These are phyloP conservation scores for Zaprionus africanus DNA, from an alignment of 1,140 invertebrate genomes.

Conservation along the genomic window DNA sequence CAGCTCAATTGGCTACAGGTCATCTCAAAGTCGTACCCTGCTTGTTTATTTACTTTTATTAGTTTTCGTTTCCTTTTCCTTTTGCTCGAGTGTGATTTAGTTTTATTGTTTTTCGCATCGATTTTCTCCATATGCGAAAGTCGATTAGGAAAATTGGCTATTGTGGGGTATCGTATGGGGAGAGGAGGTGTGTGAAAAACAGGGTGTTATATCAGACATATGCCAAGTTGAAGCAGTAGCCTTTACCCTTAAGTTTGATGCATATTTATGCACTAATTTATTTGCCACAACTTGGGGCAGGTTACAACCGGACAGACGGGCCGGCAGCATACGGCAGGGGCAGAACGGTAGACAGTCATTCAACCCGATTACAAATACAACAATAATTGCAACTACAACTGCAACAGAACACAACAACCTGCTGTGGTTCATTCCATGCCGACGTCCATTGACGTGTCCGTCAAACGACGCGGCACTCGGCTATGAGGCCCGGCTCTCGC, in stretches of 20 bases:
- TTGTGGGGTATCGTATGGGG: not conserved
- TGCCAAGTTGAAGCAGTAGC: constrained; percentile 10
- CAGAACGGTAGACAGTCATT: constrained; percentile 15
- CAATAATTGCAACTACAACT: constrained; percentile 9
- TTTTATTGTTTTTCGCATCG: constrained; percentile 56
- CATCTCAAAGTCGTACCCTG: not conserved
- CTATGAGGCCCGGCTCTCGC: not conserved
- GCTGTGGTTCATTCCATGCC: constrained; percentile 5
- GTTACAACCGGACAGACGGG: not conserved
- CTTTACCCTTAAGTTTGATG: constrained; percentile 10
- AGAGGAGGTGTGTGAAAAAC: not conserved
- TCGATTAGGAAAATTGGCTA: constrained; percentile 44
- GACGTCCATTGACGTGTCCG: constrained; percentile 68
- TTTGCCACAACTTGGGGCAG: constrained; percentile 17
- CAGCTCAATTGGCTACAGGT: not conserved
- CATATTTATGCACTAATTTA: constrained; percentile 18
- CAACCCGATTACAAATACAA: constrained; percentile 23
- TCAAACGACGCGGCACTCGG: constrained; percentile 34
- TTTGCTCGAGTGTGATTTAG: constrained; percentile 41
- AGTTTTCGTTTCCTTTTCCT: constrained; percentile 3
- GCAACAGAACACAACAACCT: not conserved
- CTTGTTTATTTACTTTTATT: constrained; percentile 6
- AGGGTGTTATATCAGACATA: not conserved
- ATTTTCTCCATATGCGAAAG: constrained; percentile 48
- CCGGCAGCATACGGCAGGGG: not conserved